Conservation (phyloP, 2,113 vertebrate species). For the Anser brachyrhynchus region DNA sequence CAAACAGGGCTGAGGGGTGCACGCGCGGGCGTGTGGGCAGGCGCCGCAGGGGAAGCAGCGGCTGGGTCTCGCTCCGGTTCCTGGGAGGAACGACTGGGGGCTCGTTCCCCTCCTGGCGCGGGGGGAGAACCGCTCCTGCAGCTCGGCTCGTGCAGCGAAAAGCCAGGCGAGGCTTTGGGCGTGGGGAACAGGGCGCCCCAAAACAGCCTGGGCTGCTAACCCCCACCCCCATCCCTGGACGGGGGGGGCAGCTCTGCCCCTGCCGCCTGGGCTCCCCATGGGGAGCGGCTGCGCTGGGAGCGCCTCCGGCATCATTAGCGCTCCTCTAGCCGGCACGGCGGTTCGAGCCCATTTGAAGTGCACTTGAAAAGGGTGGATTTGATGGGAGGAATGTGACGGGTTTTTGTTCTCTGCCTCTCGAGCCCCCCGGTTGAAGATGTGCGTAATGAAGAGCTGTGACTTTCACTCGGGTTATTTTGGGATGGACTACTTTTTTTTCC, state of each 20-base stretch:
- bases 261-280: not conserved
- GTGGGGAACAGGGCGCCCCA: not conserved
- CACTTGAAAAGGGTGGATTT: constrained; percentile 66
- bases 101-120: not conserved
- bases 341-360: constrained; percentile 61
- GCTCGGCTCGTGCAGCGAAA: not conserved
- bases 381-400: constrained; percentile 61
- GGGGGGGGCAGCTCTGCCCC: not conserved
- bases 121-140: not conserved
- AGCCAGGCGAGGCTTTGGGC: not conserved
- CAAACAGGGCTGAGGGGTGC: not conserved
- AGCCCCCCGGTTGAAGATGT: constrained; percentile 57
- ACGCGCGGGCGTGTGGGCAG: not conserved
- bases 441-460: constrained; percentile 69
- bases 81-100: not conserved
- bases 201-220: not conserved
- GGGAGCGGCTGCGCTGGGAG: not conserved
- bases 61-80: not conserved
- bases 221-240: too few species aligned
- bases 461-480: constrained; percentile 70
- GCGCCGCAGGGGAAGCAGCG: not conserved
- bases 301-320: constrained; percentile 30
- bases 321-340: not conserved
- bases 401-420: constrained; percentile 56
- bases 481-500: constrained; percentile 73